These are phyloP conservation scores for Tokudaia muenninki DNA, from an alignment of 2,797 vertebrate genomes.

Conservation along the genomic window DNA sequence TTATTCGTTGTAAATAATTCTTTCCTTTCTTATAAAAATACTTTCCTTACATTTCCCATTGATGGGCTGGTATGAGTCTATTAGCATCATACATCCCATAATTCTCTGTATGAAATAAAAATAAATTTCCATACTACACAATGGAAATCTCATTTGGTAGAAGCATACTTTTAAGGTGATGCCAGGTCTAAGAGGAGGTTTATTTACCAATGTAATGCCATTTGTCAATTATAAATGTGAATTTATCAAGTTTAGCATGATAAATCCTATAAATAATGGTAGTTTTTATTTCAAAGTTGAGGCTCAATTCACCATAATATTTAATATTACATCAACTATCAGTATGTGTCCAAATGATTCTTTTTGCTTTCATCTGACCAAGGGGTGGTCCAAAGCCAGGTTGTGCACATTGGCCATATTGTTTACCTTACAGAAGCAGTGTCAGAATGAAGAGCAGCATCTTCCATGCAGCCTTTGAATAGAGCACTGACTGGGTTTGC, in stretches of 20 bases:
- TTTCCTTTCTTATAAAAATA: conserved; percentile 49
- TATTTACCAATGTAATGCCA: conserved; percentile 52
- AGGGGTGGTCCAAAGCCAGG: conserved; percentile 77
- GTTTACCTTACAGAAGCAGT: conserved; percentile 76
- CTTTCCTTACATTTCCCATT: conserved; percentile 39
- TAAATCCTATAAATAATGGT: conserved; percentile 38
- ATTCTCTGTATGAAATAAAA: conserved; percentile 69
- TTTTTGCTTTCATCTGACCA: conserved; percentile 54
- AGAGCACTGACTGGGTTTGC: conserved; percentile 67
- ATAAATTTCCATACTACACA: conserved; percentile 33
- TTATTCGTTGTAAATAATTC: conserved; percentile 81
- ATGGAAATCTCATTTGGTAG: conserved; percentile 6
- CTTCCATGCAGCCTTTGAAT: conserved; percentile 66
- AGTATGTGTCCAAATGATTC: neutral
- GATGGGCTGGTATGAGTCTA: conserved; percentile 12
- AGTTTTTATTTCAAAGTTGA: neutral
- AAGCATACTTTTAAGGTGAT: conserved; percentile 21
- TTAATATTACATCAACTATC: conserved; percentile 24
- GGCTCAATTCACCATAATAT: neutral
- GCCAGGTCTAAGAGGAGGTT: conserved; percentile 60
- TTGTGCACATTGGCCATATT: conserved; percentile 71
- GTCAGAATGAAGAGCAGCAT: conserved; percentile 67
- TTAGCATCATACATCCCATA: conserved; percentile 36
- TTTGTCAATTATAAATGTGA: neutral
- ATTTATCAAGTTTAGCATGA: neutral